phyloP scores from a whole-genome alignment of 2,888 invertebrate species.

The Ichneumoninae sp. region DNA sequence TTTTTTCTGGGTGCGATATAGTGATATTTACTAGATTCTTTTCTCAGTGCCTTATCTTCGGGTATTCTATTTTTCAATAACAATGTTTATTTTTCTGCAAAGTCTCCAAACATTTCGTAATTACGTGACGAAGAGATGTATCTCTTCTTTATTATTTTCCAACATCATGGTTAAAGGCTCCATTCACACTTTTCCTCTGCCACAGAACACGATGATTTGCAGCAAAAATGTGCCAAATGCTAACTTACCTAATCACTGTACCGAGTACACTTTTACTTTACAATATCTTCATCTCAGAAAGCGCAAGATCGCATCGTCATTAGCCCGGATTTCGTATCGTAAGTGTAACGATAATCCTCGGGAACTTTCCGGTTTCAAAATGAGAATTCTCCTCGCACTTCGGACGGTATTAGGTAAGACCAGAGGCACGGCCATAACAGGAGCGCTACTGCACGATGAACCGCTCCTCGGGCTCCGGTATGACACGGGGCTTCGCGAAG shows the following conservation, averaged over 20 bases:
- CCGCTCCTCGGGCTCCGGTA: constrained; percentile 32
- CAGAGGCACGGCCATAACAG: constrained; percentile 48
- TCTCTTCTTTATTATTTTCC: no score
- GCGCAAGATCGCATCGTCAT: constrained; percentile 26
- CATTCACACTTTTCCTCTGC: not conserved
- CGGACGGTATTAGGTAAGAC: constrained; percentile 26
- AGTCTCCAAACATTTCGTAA: not conserved
- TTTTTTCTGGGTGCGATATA: no score
- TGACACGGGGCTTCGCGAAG: constrained; percentile 44
- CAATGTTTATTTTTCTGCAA: no score
- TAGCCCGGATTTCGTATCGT: constrained; percentile 22
- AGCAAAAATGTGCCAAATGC: not conserved
- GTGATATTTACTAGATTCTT: no score
- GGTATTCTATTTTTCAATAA: no score
- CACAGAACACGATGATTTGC: not conserved
- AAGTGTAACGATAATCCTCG: constrained; percentile 50
- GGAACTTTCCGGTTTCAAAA: constrained; percentile 47
- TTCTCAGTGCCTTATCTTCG: no score
- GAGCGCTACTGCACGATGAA: constrained; percentile 44
- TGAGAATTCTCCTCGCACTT: constrained; percentile 51
- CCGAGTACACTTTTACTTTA: constrained; percentile 15
- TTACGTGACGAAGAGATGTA: not conserved
- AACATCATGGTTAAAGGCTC: not conserved
- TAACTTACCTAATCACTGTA: constrained; percentile 14
- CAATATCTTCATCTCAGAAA: constrained; percentile 24